phyloP scores from a whole-genome alignment of 2,888 invertebrate species.

The Acrobasis suavella region DNA sequence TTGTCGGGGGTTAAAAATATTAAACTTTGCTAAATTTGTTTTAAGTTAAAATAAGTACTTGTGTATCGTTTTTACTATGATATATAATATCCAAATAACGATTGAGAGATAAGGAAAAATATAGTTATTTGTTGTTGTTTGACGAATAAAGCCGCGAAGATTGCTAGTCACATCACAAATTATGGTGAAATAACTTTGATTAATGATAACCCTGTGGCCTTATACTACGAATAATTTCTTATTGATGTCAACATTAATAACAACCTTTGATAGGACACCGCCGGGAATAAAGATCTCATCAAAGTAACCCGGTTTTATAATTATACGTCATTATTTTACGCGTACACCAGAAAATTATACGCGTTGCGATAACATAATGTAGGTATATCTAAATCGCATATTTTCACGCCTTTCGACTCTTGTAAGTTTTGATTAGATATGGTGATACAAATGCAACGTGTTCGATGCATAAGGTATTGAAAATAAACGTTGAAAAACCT shows the following conservation, averaged over 20 bases:
- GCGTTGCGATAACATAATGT: not conserved
- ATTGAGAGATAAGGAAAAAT: no score
- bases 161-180: not conserved
- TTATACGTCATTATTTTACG: not conserved
- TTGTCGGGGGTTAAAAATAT: no score
- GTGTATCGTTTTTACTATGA: no score
- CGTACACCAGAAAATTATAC: not conserved
- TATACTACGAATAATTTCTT: no score
- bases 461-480: no score
- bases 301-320: not conserved
- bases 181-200: not conserved
- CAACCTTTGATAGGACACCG: not conserved
- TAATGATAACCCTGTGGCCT: no score
- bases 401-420: no score
- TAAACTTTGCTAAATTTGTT: no score
- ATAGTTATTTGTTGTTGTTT: not conserved
- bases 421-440: not conserved
- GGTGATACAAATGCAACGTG: not conserved
- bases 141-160: not conserved
- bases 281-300: slow-evolving; percentile 1
- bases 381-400: not conserved
- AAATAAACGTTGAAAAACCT: no score
- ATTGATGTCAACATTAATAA: slow-evolving; percentile 6
- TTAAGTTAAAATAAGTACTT: no score
- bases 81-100: no score